Base-by-base conservation (phyloP, 2,797 vertebrate genomes). In the Chromobotia macracanthus region DNA sequence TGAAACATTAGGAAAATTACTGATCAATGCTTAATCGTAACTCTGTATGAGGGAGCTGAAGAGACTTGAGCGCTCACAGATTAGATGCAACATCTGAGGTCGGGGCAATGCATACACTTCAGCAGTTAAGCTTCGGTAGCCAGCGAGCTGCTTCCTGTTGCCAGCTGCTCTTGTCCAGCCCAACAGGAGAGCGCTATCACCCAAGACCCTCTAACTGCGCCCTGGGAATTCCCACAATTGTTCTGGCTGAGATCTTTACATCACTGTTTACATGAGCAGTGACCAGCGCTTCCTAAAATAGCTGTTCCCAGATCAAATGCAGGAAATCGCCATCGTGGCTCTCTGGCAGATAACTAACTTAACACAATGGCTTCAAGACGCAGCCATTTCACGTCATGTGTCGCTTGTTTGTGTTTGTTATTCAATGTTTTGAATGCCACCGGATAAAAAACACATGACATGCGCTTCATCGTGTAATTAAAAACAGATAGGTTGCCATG, bases 141-240 rank as follows among this genome's bases (percentile, higher is more conserved):
- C 25, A 6, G 51, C 5, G 3, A 51, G 23, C 7, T 1, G 15
- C 58, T 83, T 71, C 58, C 81, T 79, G 77, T 38, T 51, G 55
- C 65, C 11, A 1, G 28, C 1, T 46, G 19, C 55, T 64, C 50
- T 12, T 51, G 63, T 51, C 19, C 28, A 41, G 35, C 28, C 21
- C 72, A 58, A 19, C 72, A 25, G 19, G 28, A 44, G 44, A 66
- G 13, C 46, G 6, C 58, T 80, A 19, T 41, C 3, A 48, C 69
- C 61, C 41, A 21, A 69, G 58, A 72, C 21, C 82, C 77, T 61
- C 55, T 61, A 41, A 44, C 48, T 53, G 16, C 66, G 75, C 72
- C 58, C 46, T 51, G 75, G 69, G 28, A 84, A 86, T 86, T 87
- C 83, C 83, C 85, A 84, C 83, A 81, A 84, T 82, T 86, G 83